Conservation (phyloP, 2,888 invertebrate genomes). For the Reticulitermes lucifugus region DNA sequence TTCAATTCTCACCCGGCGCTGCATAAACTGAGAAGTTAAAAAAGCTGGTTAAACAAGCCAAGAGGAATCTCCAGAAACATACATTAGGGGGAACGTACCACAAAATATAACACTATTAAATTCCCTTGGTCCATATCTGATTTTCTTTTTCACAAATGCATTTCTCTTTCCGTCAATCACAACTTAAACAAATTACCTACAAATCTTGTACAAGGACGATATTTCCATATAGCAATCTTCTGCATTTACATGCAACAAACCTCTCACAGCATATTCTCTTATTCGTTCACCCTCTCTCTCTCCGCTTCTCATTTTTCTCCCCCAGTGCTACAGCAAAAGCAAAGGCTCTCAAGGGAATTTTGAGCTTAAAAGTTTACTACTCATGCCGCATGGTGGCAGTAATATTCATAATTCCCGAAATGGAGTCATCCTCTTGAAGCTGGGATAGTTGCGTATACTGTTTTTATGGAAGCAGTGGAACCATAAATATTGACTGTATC, state of each 20-base stretch:
- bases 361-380: conserved; percentile 33
- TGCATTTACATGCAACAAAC: background rate
- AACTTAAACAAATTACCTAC: too few relatives aligned
- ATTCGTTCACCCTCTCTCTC: background rate
- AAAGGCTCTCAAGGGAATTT: conserved; percentile 29
- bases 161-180: too few relatives aligned
- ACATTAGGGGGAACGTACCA: too few relatives aligned
- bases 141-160: too few relatives aligned
- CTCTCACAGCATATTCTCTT: background rate
- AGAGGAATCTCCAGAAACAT: too few relatives aligned
- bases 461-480: background rate
- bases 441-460: background rate
- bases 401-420: conserved; percentile 26
- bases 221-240: background rate
- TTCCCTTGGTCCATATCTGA: too few relatives aligned
- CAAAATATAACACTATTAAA: too few relatives aligned
- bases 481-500: conserved; percentile 11
- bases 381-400: conserved; percentile 19
- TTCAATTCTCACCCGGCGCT: too few relatives aligned
- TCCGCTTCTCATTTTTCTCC: background rate
- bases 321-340: background rate
- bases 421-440: background rate
- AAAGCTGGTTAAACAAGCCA: too few relatives aligned
- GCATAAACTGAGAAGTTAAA: too few relatives aligned
- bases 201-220: background rate